Evolutionary conservation across 2,888 invertebrate genomes (phyloP).

Genomic region (Mechanitis mazaeus): DNA sequence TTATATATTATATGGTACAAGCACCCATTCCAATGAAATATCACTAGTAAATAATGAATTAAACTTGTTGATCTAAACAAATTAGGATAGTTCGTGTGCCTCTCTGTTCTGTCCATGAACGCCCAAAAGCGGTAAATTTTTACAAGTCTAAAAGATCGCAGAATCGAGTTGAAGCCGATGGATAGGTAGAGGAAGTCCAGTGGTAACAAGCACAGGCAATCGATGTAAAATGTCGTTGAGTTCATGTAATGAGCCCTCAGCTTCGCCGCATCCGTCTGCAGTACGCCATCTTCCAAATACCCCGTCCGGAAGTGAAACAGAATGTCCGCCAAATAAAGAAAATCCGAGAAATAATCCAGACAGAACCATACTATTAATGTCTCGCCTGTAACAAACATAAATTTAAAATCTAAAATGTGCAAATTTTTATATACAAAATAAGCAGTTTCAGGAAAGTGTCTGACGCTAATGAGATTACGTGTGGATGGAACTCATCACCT

Average conservation of each 20-base stretch:
- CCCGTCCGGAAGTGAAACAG: constrained; percentile 98
- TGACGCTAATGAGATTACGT: neutral
- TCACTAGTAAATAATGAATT: constrained; percentile 97
- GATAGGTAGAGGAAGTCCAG: constrained; percentile 98
- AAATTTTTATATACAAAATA: neutral
- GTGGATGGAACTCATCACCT: constrained; percentile 23
- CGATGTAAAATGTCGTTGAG: constrained; percentile 97
- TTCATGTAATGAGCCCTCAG: constrained; percentile 98
- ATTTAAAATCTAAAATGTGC: neutral
- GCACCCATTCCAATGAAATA: constrained; percentile 99
- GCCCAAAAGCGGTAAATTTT: constrained; percentile 99
- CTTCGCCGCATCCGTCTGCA: constrained; percentile 96
- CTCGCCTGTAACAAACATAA: constrained; percentile 78
- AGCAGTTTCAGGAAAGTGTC: constrained; percentile 12
- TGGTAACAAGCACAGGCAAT: constrained; percentile 97
- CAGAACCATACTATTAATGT: constrained; percentile 97
- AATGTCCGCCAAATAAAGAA: constrained; percentile 96
- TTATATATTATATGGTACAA: constrained; percentile 97
- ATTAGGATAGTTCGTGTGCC: constrained; percentile 99
- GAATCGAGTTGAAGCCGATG: constrained; percentile 96
- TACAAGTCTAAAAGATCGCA: constrained; percentile 96
- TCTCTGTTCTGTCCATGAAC: constrained; percentile 98
- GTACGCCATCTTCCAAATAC: constrained; percentile 97
- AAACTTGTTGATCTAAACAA: constrained; percentile 93
- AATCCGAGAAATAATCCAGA: constrained; percentile 97